Evolutionary conservation across 2,797 vertebrate species (phyloP).

Genomic region (Sardinella longiceps): DNA sequence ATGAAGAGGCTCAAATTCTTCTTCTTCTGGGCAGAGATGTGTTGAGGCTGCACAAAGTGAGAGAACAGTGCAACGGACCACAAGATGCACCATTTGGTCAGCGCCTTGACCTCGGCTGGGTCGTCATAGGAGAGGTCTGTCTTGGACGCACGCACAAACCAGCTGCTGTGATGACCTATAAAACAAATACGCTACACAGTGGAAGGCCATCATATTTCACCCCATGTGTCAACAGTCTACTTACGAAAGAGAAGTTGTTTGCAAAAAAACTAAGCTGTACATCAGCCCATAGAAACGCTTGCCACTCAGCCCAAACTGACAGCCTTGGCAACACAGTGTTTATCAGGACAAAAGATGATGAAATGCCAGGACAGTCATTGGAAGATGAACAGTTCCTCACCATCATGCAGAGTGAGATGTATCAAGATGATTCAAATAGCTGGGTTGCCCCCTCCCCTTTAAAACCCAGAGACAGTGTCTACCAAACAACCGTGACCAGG

Average conservation of each 20-base stretch:
- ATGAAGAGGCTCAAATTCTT: background rate
- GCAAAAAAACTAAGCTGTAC: no score
- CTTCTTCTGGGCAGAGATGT: background rate
- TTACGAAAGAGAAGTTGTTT: no score
- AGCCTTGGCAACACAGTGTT: background rate
- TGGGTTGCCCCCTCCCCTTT: slow-evolving; percentile 19
- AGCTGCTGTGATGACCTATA: background rate
- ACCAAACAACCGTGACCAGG: background rate
- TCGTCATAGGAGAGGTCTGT: background rate
- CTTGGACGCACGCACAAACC: background rate
- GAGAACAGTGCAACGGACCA: slow-evolving; percentile 10
- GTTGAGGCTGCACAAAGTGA: background rate
- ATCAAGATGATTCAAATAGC: slow-evolving; percentile 7
- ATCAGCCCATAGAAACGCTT: background rate
- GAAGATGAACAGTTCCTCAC: background rate
- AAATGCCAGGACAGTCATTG: background rate
- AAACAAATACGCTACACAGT: no score
- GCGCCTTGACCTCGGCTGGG: background rate
- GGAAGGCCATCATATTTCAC: no score
- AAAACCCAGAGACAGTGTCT: background rate
- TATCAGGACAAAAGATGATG: slow-evolving; percentile 20
- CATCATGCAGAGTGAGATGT: background rate
- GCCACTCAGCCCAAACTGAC: no score
- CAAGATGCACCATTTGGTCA: background rate
- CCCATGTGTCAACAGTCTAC: no score